Conservation (phyloP, 2,797 vertebrate species). For the Pygocentrus nattereri region DNA sequence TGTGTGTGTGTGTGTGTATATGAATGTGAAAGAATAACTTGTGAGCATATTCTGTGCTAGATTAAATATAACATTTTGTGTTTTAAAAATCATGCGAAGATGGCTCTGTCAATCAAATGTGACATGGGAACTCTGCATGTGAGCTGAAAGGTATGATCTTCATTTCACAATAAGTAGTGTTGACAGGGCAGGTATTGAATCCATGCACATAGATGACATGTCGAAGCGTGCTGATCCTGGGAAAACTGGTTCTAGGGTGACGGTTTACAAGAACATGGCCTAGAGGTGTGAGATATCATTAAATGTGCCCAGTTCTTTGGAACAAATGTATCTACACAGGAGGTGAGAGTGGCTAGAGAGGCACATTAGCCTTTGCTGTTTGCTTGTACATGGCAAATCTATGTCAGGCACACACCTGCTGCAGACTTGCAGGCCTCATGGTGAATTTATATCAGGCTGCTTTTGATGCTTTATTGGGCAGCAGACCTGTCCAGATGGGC, state of each 20-base stretch:
- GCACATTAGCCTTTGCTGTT: constrained; percentile 29
- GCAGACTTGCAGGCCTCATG: constrained; percentile 23
- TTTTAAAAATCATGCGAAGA: constrained; percentile 22
- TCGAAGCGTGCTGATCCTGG: constrained; percentile 26
- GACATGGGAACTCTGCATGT: constrained; percentile 10
- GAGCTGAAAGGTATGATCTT: constrained; percentile 24
- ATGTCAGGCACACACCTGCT: constrained; percentile 43
- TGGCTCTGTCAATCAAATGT: background rate
- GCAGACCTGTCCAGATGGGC: constrained; percentile 59
- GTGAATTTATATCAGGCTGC: constrained; percentile 46
- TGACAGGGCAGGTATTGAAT: constrained; percentile 16
- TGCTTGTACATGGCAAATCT: constrained; percentile 23
- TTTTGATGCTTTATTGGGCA: constrained; percentile 56
- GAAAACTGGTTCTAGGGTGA: constrained; percentile 41
- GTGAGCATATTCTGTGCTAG: too few species aligned
- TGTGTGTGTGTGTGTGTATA: too few species aligned
- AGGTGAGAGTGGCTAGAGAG: background rate
- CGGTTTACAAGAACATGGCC: constrained; percentile 1
- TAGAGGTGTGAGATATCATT: constrained; percentile 25
- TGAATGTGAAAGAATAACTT: too few species aligned
- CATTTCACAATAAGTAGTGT: constrained; percentile 18
- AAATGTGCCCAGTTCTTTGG: background rate
- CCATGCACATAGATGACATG: constrained; percentile 34
- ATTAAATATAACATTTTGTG: too few species aligned
- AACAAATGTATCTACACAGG: constrained; percentile 15